phyloP scores from a whole-genome alignment of 1,140 invertebrate genomes.

The Eupristina koningsbergeri region DNA sequence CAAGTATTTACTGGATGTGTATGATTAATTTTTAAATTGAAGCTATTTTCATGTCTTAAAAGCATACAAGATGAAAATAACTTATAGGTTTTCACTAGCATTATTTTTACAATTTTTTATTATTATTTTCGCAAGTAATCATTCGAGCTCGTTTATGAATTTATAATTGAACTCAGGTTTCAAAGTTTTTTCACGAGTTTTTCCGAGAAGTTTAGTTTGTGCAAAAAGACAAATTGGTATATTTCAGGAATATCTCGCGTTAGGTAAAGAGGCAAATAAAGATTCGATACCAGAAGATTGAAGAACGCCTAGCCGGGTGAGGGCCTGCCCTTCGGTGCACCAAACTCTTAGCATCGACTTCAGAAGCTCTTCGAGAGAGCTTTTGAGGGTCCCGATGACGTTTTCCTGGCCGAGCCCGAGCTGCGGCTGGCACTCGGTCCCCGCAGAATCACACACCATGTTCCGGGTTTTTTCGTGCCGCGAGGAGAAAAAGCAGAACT shows the following conservation, averaged over 20 bases:
- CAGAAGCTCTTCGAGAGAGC: constrained; percentile 82
- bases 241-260: no score
- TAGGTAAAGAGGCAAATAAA: background rate
- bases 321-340: constrained; percentile 82
- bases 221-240: no score
- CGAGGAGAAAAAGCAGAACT: background rate
- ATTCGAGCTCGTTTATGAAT: background rate
- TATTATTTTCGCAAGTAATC: background rate
- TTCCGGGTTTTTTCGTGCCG: constrained; percentile 39
- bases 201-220: no score
- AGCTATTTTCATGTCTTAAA: no score
- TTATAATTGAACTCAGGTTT: background rate
- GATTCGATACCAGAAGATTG: constrained; percentile 59
- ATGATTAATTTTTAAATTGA: no score
- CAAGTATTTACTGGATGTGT: no score
- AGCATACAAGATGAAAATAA: no score
- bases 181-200: background rate
- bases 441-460: constrained; percentile 70
- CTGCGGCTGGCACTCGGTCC: constrained; percentile 64
- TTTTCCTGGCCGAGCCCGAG: constrained; percentile 58
- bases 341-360: constrained; percentile 87
- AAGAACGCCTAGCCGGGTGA: constrained; percentile 68
- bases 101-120: no score
- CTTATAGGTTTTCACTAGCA: no score
- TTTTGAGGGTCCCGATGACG: constrained; percentile 76